Base-by-base conservation (phyloP, 2,888 invertebrate species). In the Pocota personata region DNA sequence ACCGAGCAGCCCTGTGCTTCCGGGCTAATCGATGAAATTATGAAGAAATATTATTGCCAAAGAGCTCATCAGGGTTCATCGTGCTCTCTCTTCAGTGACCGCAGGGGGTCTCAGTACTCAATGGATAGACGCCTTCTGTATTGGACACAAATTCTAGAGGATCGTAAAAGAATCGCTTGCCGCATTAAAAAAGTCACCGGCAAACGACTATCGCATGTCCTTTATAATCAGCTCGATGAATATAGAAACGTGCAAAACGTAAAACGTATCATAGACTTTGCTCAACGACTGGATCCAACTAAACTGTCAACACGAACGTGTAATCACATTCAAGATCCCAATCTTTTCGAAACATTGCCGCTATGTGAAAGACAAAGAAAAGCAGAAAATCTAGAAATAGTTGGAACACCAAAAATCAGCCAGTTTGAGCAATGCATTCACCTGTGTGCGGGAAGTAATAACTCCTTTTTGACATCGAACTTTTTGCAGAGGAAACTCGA, bases 11-110 rank as follows among this genome's bases (percentile, higher is more conserved):
- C 32, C 8, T 14, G 14, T 6, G 82, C 52, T 0, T 21, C 73
- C 19, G 30, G 14, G 3, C 46, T 82, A 16, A 82, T 82, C 12
- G 82, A 82, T 21, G 76, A 82, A 0, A 76, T 82, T 14, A 76
- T 82, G 57, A 82, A 82, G n/a, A 76, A 82, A 27, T 82, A 82
- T 8, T 76, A 71, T 7, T 76, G 76, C 3, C 48, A 50, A 19
- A 82, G 64, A 21, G 69, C 57, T n/a, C 32, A 21, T 3, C 76
- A 82, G 57, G 57, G 76, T 3, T 82, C 69, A 3, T 58, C 82
- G 0, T 82, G 76, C 14, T 76, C 76, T 1, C 50, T 77, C 1
- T 77, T 72, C 55, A 77, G 82, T 40, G 43, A 35, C 50, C 46
- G 50, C 3, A 71, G 43, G 5, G 35, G 52, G 7, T 82, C 82